A percentile compares a stretch with the other conserved stretches of the same genome.
Conservation (phyloP, 2,797 vertebrate species). For the Syndactyla subalaris region DNA sequence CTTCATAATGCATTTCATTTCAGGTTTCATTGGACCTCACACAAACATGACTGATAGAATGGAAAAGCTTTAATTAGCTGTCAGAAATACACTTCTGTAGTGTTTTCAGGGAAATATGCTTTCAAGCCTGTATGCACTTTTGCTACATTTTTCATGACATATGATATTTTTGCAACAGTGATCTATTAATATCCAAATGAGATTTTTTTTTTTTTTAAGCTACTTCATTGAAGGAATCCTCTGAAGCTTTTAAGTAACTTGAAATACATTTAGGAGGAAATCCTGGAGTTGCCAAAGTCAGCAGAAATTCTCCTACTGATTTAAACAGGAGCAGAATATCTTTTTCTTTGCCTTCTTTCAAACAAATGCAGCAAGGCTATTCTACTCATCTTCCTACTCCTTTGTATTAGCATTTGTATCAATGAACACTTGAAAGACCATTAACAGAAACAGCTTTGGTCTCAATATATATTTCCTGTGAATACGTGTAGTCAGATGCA, state of each 20-base stretch:
- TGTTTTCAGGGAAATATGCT: background rate
- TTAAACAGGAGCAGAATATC: background rate
- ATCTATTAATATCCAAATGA: background rate
- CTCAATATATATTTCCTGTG: background rate
- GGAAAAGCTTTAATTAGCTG: conserved; percentile 61
- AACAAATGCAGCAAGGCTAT: background rate
- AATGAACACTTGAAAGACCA: background rate
- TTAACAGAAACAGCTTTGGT: background rate
- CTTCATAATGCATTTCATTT: conserved; percentile 22
- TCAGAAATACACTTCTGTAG: conserved; percentile 19
- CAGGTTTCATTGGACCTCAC: conserved; percentile 12
- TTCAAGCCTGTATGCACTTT: background rate
- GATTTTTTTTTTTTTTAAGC: background rate
- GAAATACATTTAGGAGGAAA: background rate
- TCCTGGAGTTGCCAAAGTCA: background rate
- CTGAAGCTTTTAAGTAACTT: background rate
- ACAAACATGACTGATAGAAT: conserved; percentile 30
- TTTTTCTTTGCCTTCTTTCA: background rate
- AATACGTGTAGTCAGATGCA: background rate
- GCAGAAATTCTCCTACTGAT: background rate
- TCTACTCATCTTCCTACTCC: background rate
- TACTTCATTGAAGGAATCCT: background rate
- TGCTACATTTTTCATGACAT: background rate
- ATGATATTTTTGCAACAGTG: background rate
- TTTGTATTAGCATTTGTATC: background rate